Percentiles rank a stretch among this genome's conserved stretches.
Conservation (phyloP, 2,113 vertebrate genomes). For the Diphyllodes magnificus region DNA sequence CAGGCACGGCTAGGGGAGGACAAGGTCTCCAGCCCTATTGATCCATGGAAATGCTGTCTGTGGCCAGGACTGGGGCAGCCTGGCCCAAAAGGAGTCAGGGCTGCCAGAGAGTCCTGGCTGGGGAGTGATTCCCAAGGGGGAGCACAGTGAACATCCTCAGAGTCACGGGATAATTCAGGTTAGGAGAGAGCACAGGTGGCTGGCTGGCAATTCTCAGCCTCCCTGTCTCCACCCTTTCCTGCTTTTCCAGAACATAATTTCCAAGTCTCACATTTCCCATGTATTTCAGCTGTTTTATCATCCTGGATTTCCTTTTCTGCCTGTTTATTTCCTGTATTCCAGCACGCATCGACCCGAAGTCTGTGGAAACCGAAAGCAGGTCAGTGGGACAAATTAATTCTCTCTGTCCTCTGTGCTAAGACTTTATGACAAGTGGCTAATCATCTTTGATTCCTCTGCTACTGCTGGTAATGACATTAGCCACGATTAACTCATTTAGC, state of each 20-base stretch:
- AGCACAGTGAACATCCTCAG: background rate
- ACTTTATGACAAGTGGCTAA: slow-evolving; percentile 35
- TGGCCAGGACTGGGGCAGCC: background rate
- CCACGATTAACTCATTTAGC: slow-evolving; percentile 20
- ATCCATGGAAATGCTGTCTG: background rate
- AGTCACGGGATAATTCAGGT: background rate
- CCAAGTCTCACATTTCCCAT: background rate
- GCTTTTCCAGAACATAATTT: background rate
- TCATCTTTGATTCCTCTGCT: slow-evolving; percentile 34
- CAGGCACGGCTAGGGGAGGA: background rate
- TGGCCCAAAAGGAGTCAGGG: background rate
- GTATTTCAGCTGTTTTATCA: background rate
- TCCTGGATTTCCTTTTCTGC: background rate
- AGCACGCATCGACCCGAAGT: background rate
- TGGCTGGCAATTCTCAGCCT: background rate
- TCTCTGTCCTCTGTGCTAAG: background rate
- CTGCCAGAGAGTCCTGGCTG: background rate
- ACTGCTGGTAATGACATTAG: slow-evolving; percentile 5
- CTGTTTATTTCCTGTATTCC: background rate
- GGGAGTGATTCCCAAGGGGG: background rate
- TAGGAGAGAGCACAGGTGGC: background rate
- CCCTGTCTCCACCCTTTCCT: background rate
- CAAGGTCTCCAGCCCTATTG: background rate
- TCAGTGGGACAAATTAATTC: slow-evolving; percentile 36
- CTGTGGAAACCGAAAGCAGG: background rate